Percentiles rank a stretch among this genome's conserved stretches.
Conservation (phyloP, 2,113 vertebrate genomes). For the Python bivittatus region DNA sequence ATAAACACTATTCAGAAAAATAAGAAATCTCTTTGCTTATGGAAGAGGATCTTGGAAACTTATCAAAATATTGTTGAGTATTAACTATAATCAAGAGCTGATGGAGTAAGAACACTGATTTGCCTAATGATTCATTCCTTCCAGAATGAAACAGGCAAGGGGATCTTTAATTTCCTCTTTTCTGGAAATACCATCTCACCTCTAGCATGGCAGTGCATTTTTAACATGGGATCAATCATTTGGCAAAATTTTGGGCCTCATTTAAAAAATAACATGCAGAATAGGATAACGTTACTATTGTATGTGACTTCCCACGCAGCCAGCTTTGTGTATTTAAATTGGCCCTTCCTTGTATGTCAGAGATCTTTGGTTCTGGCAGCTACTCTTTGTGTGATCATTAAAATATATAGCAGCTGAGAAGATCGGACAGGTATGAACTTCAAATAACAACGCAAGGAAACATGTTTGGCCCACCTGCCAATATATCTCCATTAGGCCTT, state of each 20-base stretch:
- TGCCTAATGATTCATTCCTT: not conserved
- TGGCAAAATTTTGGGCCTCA: not conserved
- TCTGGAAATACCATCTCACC: not conserved
- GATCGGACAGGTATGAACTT: not conserved
- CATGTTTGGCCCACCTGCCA: not conserved
- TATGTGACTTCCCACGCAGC: not conserved
- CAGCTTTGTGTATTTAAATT: not conserved
- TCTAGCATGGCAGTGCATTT: not conserved
- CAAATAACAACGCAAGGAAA: not conserved
- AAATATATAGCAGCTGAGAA: not conserved
- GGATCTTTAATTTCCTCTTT: not conserved
- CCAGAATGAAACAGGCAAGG: not conserved
- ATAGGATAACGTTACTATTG: not conserved
- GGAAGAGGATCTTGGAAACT: not conserved
- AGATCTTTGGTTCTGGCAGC: not conserved
- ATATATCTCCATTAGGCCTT: not conserved
- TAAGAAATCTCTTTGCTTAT: not conserved
- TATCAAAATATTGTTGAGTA: not conserved
- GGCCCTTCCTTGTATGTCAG: not conserved
- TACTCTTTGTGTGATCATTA: not conserved
- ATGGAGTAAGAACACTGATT: not conserved
- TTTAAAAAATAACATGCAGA: not conserved
- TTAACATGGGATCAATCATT: not conserved
- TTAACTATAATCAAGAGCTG: not conserved
- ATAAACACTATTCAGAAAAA: not conserved